Base-by-base conservation (phyloP, 2,888 invertebrate species). In the Neoitamus cyanurus region DNA sequence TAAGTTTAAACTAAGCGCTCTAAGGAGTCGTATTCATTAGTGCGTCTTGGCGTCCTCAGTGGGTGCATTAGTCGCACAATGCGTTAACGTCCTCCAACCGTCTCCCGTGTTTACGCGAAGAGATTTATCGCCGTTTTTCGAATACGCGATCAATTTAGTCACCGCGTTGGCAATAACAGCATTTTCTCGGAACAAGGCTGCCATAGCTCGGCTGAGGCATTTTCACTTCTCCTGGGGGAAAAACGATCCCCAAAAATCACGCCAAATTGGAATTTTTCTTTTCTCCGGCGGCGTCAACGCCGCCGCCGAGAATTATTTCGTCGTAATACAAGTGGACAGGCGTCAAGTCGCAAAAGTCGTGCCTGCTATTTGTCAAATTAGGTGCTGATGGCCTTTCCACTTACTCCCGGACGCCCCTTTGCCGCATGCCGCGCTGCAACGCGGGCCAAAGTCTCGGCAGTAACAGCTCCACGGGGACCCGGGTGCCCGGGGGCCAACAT, bases 291-390 rank as follows among this genome's bases (percentile, higher is more conserved):
- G 58, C 58, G 58, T 25, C 58, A 58, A 58, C 58, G 42, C 20
- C 78, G 42, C 20, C 78, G 9, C 13, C 9, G 15, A 34, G 58
- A 80, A 80, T 80, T 80, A 80, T 58, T 34, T 11, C 78, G 78
- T 58, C 31, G 58, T 80, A 80, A 34, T 80, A 58, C 28, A 80
- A 80, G 48, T 80, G 78, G 78, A 80, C 78, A 80, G 78, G 78
- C 78, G 78, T 80, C 58, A 80, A 80, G 78, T 34, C 78, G 58
- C 78, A 48, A 11, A 80, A 80, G 78, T 80, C 78, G 58, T 80
- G 78, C 15, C 78, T 58, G 78, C 78, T 80, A 80, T 80, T 80
- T 80, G 78, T 80, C 78, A 80, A 80, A 80, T 80, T 80, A 80
- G 58, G 78, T 80, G 78, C 9, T 80, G 78, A 80, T 58, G 78